Conservation (phyloP, 2,888 invertebrate species). For the Pteria penguin region DNA sequence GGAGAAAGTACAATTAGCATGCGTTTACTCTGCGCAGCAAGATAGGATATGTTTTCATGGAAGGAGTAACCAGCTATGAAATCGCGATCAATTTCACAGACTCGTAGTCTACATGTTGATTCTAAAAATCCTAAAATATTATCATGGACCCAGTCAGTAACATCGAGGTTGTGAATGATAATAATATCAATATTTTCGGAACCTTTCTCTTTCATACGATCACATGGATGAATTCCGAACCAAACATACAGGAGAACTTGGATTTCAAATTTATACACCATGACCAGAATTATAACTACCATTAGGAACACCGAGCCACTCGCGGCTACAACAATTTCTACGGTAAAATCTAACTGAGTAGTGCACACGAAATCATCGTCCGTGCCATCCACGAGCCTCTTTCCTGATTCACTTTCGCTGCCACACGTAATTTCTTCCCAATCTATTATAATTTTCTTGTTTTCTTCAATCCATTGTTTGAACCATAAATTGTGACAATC, state of each 20-base stretch:
- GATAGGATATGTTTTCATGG: not conserved
- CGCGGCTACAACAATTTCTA: constrained; percentile 42
- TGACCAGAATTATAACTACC: constrained; percentile 11
- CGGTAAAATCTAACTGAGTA: constrained; percentile 17
- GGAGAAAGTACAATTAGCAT: constrained; percentile 9
- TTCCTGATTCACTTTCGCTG: constrained; percentile 6
- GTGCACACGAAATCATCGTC: constrained; percentile 33
- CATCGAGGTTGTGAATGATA: not conserved
- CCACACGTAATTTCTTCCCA: constrained; percentile 42
- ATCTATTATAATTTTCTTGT: constrained; percentile 29
- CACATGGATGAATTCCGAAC: constrained; percentile 17
- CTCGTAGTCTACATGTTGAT: not conserved
- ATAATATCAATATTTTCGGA: constrained; percentile 8
- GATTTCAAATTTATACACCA: constrained; percentile 18
- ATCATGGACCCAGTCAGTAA: constrained; percentile 18
- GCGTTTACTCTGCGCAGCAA: constrained; percentile 10
- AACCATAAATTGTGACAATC: constrained; percentile 56
- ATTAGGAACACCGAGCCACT: constrained; percentile 27
- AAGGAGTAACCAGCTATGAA: constrained; percentile 17
- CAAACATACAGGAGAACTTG: constrained; percentile 19
- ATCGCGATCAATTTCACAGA: constrained; percentile 1
- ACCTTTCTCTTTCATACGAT: not conserved
- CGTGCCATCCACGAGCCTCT: constrained; percentile 24
- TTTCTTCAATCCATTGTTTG: constrained; percentile 48
- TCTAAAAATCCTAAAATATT: constrained; percentile 3